Conservation (phyloP, 2,797 vertebrate genomes). For the Sorex maritimensis region DNA sequence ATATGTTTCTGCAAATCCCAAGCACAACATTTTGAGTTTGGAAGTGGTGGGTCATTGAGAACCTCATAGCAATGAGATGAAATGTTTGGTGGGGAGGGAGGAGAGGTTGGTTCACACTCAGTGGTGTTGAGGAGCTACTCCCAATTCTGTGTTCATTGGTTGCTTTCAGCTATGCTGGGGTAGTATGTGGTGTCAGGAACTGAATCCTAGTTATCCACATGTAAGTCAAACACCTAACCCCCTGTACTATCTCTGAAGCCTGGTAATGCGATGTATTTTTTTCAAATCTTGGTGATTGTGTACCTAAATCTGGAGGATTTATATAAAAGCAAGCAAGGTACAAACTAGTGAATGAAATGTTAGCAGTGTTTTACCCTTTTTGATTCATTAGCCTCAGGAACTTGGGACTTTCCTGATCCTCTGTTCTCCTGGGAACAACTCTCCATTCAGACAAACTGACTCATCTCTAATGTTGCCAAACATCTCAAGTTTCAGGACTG, state of each 20-base stretch:
- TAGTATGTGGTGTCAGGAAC: too few relatives aligned
- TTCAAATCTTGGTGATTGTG: not conserved
- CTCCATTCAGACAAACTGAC: not conserved
- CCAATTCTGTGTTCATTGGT: too few relatives aligned
- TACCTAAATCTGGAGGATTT: slow-evolving; percentile 24
- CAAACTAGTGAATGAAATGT: not conserved
- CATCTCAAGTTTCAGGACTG: not conserved
- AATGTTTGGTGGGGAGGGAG: too few relatives aligned
- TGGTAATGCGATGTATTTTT: not conserved
- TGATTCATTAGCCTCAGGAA: not conserved
- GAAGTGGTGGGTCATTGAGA: not conserved
- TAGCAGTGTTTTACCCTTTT: not conserved
- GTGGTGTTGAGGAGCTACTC: too few relatives aligned
- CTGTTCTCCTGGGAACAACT: not conserved
- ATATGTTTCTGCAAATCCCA: not conserved
- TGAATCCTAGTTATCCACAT: too few relatives aligned
- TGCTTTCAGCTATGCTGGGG: too few relatives aligned
- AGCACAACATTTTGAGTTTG: not conserved
- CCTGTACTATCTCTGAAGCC: too few relatives aligned
- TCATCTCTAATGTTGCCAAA: not conserved
- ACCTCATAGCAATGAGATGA: not conserved
- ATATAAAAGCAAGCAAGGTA: slow-evolving; percentile 2
- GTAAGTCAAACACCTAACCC: too few relatives aligned
- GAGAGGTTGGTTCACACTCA: too few relatives aligned
- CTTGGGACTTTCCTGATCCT: slow-evolving; percentile 8